These are phyloP conservation scores for Hypolimnas misippus DNA, from an alignment of 2,888 invertebrate species.

Conservation along the genomic window DNA sequence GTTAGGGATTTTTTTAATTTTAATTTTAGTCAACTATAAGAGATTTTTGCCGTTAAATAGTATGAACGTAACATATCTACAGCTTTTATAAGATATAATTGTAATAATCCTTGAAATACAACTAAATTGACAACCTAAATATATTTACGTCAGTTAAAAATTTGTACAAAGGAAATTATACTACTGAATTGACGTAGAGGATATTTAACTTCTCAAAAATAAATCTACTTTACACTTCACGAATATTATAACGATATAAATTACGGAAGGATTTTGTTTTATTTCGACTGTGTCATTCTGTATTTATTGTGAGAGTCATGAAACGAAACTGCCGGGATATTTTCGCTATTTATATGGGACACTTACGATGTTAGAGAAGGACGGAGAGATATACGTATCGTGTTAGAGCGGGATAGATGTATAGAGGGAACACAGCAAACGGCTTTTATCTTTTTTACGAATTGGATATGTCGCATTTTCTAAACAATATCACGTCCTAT, in stretches of 20 bases:
- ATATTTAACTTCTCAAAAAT: neutral
- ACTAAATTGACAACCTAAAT: too few species aligned
- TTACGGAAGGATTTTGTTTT: constrained; percentile 7
- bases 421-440: neutral
- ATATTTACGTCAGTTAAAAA: too few species aligned
- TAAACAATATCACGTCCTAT: constrained; percentile 11
- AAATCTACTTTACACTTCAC: neutral
- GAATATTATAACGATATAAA: neutral
- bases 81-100: too few species aligned
- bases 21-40: too few species aligned
- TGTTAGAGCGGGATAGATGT: neutral
- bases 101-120: too few species aligned
- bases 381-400: neutral
- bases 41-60: too few species aligned
- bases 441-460: constrained; percentile 17
- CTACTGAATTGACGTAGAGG: neutral
- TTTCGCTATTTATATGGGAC: constrained; percentile 8
- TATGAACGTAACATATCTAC: too few species aligned
- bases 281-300: constrained; percentile 5
- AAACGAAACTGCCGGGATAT: constrained; percentile 3
- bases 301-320: constrained; percentile 11
- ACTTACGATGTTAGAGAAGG: constrained; percentile 7
- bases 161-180: too few species aligned
- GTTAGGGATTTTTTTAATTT: too few species aligned
- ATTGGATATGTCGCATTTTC: constrained; percentile 14